A percentile compares a stretch with the other conserved stretches of the same genome.
Evolutionary conservation across 2,113 vertebrate genomes (phyloP).

Genomic region (Mesembrinibis cayennensis): DNA sequence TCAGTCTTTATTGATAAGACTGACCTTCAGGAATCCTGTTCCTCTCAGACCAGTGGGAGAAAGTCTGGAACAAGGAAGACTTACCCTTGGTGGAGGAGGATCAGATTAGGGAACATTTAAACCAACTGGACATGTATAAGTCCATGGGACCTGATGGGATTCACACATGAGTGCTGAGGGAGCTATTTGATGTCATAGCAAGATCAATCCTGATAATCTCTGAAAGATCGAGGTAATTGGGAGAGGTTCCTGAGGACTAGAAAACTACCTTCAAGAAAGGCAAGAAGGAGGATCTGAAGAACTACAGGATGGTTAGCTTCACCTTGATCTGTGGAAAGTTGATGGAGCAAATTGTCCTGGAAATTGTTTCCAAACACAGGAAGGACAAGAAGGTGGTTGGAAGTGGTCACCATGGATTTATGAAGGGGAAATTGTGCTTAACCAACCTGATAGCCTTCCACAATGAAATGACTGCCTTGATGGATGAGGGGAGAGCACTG

Average conservation of each 20-base stretch:
- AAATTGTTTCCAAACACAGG: not conserved
- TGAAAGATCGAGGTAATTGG: not conserved
- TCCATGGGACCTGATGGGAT: not conserved
- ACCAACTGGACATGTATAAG: fast-evolving
- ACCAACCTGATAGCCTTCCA: not conserved
- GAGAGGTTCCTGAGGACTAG: not conserved
- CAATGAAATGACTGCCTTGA: not conserved
- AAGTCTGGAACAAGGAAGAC: not conserved
- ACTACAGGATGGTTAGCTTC: not conserved
- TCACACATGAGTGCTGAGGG: not conserved
- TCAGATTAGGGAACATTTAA: not conserved
- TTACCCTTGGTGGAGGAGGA: fast-evolving
- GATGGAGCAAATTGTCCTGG: not conserved
- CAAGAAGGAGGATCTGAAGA: not conserved
- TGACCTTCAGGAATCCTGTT: not conserved
- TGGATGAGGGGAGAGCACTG: not conserved
- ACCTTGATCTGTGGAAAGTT: not conserved
- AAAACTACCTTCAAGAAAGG: not conserved
- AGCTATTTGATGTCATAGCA: not conserved
- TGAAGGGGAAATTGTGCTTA: not conserved
- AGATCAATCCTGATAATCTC: not conserved
- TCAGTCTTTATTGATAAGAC: not conserved
- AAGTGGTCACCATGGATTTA: not conserved
- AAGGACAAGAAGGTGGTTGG: not conserved
- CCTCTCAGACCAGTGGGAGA: not conserved